Evolutionary conservation across 1,140 invertebrate species (phyloP), one percentile per base, ranked within the genome.

Genomic region (Polypedilum pembai): DNA sequence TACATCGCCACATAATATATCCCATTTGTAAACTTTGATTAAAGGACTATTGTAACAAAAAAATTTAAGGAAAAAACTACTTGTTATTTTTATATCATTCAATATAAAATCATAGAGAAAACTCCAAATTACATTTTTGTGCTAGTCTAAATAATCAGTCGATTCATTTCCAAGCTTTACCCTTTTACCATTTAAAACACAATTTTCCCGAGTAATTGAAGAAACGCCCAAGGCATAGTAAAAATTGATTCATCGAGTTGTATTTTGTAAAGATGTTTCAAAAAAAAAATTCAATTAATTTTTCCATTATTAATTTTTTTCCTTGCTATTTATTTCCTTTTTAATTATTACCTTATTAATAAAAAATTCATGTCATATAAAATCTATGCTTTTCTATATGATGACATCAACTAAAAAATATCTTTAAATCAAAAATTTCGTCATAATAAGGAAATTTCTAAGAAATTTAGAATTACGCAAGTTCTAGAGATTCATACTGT

Each of bases 271-370:
- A 56, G 45, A 56, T 33, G 1, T 56, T n/a, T 56, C 10, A 15
- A 56, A 56, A 56, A 56, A 56, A 56, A 56, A 12, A 15, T 56
- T 56, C 45, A 56, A 56, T 56, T 56, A 56, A 56, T 12, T n/a
- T 15, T 56, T 15, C 45, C 12, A 56, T 56, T 56, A 56, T 56
- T 56, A 56, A 4, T 10, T 56, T 45, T 56, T 56, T 56, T 4
- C 45, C n/a, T n/a, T n/a, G n/a, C n/a, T n/a, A n/a, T n/a, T n/a
- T 56, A 56, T 56, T 56, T 56, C 45, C 45, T 56, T 56, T 56
- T 56, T n/a, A 56, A 10, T 56, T n/a, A 56, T 56, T 15, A n/a
- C 12, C 45, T n/a, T n/a, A n/a, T 56, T 56, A 15, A 56, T 33
- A 33, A 33, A 33, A 33, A 33, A 33, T 3, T 33, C 24, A 1